A percentile compares a stretch with the other conserved stretches of the same genome.
These are phyloP conservation scores for Zoanthus sociatus DNA, from an alignment of 92 coral and sea anemone species.

Conservation along the genomic window DNA sequence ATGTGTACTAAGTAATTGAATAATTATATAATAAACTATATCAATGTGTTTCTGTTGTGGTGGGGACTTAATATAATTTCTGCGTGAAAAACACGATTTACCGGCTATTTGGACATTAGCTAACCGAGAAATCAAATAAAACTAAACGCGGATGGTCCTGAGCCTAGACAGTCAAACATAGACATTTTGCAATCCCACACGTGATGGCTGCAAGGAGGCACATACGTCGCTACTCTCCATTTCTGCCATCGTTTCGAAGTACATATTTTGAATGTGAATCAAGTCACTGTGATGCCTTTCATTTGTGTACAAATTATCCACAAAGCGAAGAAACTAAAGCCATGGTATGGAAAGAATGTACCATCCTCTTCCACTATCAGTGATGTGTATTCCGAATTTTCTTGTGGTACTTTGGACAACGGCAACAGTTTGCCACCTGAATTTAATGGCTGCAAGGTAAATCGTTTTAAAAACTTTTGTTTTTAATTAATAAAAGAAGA, in stretches of 20 bases:
- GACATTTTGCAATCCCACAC: constrained; percentile 27
- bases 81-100: constrained; percentile 15
- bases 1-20: too few species aligned
- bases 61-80: not conserved
- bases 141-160: constrained; percentile 18
- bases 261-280: constrained; percentile 17
- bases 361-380: constrained; percentile 30
- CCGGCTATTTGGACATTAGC: constrained; percentile 9
- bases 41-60: constrained; percentile 12
- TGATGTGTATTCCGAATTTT: constrained; percentile 24
- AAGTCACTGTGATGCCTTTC: constrained; percentile 25
- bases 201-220: constrained; percentile 20
- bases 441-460: constrained; percentile 3
- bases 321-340: constrained; percentile 23
- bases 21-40: not conserved
- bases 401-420: constrained; percentile 38
- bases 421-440: constrained; percentile 31
- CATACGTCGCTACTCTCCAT: constrained; percentile 6
- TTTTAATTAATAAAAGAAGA: not conserved
- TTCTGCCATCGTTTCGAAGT: constrained; percentile 26
- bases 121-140: constrained; percentile 11
- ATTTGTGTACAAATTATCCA: constrained; percentile 23
- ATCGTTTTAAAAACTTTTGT: not conserved
- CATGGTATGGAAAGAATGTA: constrained; percentile 28
- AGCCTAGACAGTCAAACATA: constrained; percentile 33